Conservation (phyloP, 2,888 invertebrate species). For the Phania funesta region DNA sequence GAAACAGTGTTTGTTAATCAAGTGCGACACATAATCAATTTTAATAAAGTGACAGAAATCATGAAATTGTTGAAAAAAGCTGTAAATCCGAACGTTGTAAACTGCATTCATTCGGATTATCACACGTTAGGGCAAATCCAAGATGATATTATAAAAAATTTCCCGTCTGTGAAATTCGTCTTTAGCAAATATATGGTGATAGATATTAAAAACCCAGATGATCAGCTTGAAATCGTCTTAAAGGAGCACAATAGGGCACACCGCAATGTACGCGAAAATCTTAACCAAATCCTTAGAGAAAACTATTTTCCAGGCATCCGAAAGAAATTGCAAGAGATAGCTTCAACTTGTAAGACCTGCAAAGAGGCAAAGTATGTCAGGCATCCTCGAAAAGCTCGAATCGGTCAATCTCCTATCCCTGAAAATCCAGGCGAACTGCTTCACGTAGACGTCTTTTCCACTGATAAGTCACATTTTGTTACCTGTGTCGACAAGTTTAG, state of each 20-base stretch:
- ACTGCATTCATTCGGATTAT: slow-evolving; percentile 47
- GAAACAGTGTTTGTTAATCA: too few species aligned
- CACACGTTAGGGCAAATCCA: slow-evolving; percentile 40
- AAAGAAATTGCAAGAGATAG: background rate
- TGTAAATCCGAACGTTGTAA: slow-evolving; percentile 32
- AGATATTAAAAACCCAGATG: too few species aligned
- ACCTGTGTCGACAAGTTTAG: too few species aligned
- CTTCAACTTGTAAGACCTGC: too few species aligned
- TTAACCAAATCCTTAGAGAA: slow-evolving; percentile 1
- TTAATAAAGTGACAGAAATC: too few species aligned
- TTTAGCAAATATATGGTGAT: slow-evolving; percentile 39
- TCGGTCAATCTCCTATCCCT: too few species aligned
- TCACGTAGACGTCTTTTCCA: too few species aligned
- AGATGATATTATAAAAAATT: slow-evolving; percentile 24
- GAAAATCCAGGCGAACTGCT: too few species aligned
- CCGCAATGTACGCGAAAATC: slow-evolving; percentile 29
- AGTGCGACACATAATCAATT: too few species aligned
- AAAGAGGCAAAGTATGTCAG: slow-evolving; percentile 12
- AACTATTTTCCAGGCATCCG: slow-evolving; percentile 17
- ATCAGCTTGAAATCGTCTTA: slow-evolving; percentile 24
- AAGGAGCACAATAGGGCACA: slow-evolving; percentile 44
- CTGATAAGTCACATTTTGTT: too few species aligned
- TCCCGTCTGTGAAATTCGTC: slow-evolving; percentile 35
- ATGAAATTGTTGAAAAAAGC: slow-evolving; percentile 3
- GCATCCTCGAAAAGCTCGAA: background rate